phyloP scores from a whole-genome alignment of 2,797 vertebrate species.

The Cryptoprocta ferox region DNA sequence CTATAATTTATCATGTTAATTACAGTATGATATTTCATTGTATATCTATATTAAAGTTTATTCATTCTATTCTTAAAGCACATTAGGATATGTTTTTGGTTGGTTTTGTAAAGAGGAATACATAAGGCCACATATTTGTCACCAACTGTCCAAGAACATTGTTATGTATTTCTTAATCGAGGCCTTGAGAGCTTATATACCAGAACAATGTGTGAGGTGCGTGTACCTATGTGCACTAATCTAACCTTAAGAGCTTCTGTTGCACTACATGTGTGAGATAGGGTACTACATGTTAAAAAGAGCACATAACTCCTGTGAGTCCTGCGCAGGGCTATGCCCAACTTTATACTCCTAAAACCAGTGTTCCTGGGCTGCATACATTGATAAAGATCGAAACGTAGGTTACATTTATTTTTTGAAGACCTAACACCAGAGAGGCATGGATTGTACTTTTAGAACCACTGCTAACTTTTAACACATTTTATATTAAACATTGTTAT shows the following conservation, averaged over 20 bases:
- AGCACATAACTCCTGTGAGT: background rate
- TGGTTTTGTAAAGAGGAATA: background rate
- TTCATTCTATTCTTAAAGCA: background rate
- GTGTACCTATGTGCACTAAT: background rate
- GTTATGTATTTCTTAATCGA: slow-evolving; percentile 6
- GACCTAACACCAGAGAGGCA: slow-evolving; percentile 5
- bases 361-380: background rate
- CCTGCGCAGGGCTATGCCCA: background rate
- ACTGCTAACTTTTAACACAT: slow-evolving; percentile 69
- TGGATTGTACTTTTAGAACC: slow-evolving; percentile 24
- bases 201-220: background rate
- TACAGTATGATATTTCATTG: background rate
- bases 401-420: slow-evolving; percentile 62
- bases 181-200: background rate
- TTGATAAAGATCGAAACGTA: slow-evolving; percentile 27
- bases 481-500: slow-evolving; percentile 75
- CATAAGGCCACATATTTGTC: background rate
- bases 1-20: background rate
- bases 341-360: background rate
- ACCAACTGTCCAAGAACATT: background rate
- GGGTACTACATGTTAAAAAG: background rate
- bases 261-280: background rate
- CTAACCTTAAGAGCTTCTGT: background rate
- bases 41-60: background rate
- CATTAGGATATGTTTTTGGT: background rate